Evolutionary conservation across 2,797 vertebrate species (phyloP).

Genomic region (Poeciliopsis paucimaculata): DNA sequence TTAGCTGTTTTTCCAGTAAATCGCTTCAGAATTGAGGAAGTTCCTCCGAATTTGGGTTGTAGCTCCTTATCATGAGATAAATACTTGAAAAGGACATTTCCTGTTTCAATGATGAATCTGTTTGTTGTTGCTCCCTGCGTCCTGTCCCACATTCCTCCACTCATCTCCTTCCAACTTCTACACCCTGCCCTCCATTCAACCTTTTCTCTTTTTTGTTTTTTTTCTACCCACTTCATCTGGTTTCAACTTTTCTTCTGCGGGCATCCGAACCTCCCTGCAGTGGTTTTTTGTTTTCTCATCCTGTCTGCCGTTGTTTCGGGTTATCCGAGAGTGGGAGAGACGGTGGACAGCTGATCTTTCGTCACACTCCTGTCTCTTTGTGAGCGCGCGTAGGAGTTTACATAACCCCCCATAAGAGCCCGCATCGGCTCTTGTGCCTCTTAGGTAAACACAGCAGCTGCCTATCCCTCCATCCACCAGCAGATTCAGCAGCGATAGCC

Average conservation of each 20-base stretch:
- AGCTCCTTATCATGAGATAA: conserved; percentile 28
- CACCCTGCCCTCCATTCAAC: conserved; percentile 48
- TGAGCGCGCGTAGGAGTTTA: conserved; percentile 62
- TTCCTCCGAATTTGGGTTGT: conserved; percentile 6
- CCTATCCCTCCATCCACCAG: conserved; percentile 49
- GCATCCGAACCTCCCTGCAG: conserved; percentile 32
- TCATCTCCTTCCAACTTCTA: conserved; percentile 18
- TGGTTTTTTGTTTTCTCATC: conserved; percentile 21
- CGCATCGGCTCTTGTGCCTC: conserved; percentile 62
- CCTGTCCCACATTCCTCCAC: conserved; percentile 28
- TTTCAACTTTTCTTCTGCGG: conserved; percentile 39
- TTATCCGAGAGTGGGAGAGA: conserved; percentile 38
- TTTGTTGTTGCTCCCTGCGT: conserved; percentile 43
- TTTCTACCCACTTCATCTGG: conserved; percentile 39
- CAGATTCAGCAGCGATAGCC: conserved; percentile 62
- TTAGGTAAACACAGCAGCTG: conserved; percentile 63
- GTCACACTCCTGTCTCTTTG: conserved; percentile 42
- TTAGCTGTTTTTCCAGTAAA: neutral
- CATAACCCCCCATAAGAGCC: conserved; percentile 70
- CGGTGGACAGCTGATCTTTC: conserved; percentile 19
- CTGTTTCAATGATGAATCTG: conserved; percentile 41
- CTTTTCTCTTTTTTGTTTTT: conserved; percentile 22
- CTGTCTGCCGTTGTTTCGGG: conserved; percentile 43
- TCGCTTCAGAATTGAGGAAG: conserved; percentile 18
- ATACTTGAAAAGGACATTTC: conserved; percentile 31